phyloP scores from a whole-genome alignment of 2,797 vertebrate species.

The Ateles fusciceps region DNA sequence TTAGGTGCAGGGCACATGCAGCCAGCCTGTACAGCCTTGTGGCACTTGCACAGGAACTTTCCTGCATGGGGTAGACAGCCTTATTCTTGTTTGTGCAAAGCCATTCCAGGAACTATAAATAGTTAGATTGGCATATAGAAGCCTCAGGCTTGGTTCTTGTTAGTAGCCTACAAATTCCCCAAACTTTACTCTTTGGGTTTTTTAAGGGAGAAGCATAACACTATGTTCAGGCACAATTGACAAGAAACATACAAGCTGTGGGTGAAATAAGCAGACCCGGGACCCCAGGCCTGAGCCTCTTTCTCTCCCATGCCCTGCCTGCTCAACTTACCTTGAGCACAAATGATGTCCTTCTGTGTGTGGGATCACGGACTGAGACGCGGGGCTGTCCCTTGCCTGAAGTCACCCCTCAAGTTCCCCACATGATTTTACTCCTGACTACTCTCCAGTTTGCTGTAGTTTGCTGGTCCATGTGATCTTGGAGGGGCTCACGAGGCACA shows the following conservation, averaged over 20 bases:
- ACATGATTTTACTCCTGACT: not conserved
- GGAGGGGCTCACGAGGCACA: not conserved
- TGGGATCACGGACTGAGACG: no score
- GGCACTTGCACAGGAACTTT: not conserved
- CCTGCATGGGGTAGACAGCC: not conserved
- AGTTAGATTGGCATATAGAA: not conserved
- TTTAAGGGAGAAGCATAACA: not conserved
- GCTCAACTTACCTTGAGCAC: not conserved
- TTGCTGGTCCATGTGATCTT: fast-evolving
- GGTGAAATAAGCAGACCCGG: no score
- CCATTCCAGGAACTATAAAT: not conserved
- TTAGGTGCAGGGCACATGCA: not conserved
- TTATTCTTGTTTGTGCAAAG: not conserved
- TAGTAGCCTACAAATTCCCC: not conserved
- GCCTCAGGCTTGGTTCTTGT: not conserved
- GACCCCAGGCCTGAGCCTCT: not conserved
- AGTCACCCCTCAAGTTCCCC: not conserved
- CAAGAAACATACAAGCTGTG: not conserved
- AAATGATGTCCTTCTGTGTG: not conserved
- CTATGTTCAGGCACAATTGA: not conserved
- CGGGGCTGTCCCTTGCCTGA: fast-evolving
- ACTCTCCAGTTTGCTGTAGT: not conserved
- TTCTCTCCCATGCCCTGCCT: not conserved
- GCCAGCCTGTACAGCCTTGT: not conserved
- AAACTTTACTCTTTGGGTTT: not conserved